A percentile compares a stretch with the other conserved stretches of the same genome.
phyloP scores from a whole-genome alignment of 1,140 invertebrate species.

The Phocides pigmalion region DNA sequence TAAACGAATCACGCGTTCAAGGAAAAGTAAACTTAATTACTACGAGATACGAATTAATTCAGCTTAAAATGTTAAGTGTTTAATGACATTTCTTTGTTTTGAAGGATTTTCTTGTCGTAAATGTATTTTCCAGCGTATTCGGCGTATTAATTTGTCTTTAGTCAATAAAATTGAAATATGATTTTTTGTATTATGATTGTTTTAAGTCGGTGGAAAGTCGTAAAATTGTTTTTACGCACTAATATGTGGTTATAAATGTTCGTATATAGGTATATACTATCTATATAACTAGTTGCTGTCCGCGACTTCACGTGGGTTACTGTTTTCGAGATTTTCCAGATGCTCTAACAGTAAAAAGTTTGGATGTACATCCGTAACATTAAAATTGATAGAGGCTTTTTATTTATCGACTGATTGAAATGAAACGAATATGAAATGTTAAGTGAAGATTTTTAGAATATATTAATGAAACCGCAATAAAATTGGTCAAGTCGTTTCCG shows the following conservation, averaged over 20 bases:
- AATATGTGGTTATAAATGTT: background rate
- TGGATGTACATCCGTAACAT: too few species aligned
- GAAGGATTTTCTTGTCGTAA: background rate
- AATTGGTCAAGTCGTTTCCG: too few species aligned
- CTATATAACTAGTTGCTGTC: too few species aligned
- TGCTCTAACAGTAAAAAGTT: too few species aligned
- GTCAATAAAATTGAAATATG: conserved; percentile 21
- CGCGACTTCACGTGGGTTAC: too few species aligned
- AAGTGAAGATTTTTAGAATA: too few species aligned
- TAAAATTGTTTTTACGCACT: background rate
- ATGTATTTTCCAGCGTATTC: background rate
- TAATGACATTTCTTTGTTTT: conserved; percentile 22
- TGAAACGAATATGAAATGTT: too few species aligned
- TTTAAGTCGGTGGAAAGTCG: background rate
- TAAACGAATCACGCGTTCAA: conserved; percentile 26
- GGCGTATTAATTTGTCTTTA: background rate
- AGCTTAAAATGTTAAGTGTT: background rate
- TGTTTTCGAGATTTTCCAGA: too few species aligned
- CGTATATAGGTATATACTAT: too few species aligned
- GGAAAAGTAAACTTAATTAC: conserved; percentile 38
- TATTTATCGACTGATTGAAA: too few species aligned
- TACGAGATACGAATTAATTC: background rate
- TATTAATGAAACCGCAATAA: too few species aligned
- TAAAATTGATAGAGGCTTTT: too few species aligned
- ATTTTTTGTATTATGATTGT: background rate